Conservation (phyloP, 1,140 invertebrate species). For the Doryteuthis pealeii region DNA sequence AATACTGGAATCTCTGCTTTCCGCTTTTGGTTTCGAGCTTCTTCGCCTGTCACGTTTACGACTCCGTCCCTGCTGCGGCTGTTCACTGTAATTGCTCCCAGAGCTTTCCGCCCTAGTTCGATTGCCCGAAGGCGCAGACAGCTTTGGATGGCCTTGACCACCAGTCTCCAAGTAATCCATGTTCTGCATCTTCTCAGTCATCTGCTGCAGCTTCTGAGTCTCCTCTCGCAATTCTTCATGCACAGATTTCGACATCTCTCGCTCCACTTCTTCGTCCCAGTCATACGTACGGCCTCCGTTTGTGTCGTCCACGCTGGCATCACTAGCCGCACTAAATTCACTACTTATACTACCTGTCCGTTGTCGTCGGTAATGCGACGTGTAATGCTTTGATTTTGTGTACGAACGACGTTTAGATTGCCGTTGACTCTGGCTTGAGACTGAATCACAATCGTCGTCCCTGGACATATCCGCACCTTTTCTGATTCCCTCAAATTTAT, state of each 20-base stretch:
- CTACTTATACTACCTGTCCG: conserved; percentile 47
- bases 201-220: conserved; percentile 39
- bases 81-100: conserved; percentile 13
- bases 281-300: conserved; percentile 14
- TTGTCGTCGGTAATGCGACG: conserved; percentile 34
- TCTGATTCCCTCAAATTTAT: conserved; percentile 19
- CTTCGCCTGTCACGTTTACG: conserved; percentile 25
- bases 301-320: conserved; percentile 39
- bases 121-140: not conserved
- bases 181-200: conserved; percentile 24
- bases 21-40: conserved; percentile 17
- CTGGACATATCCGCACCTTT: conserved; percentile 12
- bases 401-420: conserved; percentile 17
- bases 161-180: not conserved
- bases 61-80: conserved; percentile 15
- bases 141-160: not conserved
- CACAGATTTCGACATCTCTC: conserved; percentile 41
- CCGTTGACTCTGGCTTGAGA: conserved; percentile 18
- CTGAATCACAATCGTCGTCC: conserved; percentile 11
- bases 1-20: conserved; percentile 24
- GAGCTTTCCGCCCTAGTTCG: conserved; percentile 1
- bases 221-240: conserved; percentile 43
- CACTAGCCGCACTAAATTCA: conserved; percentile 44
- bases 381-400: conserved; percentile 29
- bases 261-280: conserved; percentile 41